phyloP scores from a whole-genome alignment of 1,140 invertebrate genomes.

The Procambarus clarkii region DNA sequence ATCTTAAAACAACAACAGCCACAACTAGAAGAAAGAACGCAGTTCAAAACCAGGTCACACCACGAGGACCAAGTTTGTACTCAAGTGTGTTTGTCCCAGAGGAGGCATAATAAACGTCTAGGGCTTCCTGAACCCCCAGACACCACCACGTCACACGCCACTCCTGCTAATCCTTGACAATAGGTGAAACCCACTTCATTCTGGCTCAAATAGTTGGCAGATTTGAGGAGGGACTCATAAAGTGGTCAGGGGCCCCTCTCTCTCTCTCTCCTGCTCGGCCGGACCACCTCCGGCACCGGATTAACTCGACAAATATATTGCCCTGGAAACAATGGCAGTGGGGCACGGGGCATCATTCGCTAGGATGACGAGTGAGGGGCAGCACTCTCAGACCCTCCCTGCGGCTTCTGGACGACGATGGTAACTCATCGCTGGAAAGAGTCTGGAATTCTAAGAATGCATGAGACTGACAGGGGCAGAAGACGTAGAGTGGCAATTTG shows the following conservation, averaged over 20 bases:
- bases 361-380: too few relatives aligned
- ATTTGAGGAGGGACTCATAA: constrained; percentile 49
- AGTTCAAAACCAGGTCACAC: too few relatives aligned
- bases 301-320: constrained; percentile 62
- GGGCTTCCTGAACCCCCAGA: constrained; percentile 1
- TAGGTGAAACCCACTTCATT: constrained; percentile 37
- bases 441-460: too few relatives aligned
- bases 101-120: background rate
- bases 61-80: constrained; percentile 27
- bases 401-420: too few relatives aligned
- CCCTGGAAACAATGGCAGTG: background rate
- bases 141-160: background rate
- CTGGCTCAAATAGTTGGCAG: constrained; percentile 29
- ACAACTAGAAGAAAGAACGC: too few relatives aligned
- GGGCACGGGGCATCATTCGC: constrained; percentile 31
- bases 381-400: too few relatives aligned
- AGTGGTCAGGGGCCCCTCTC: constrained; percentile 41
- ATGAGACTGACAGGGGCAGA: too few relatives aligned
- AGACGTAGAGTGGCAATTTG: too few relatives aligned
- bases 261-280: background rate
- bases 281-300: constrained; percentile 38
- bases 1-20: too few relatives aligned
- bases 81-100: constrained; percentile 35
- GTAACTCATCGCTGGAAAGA: too few relatives aligned
- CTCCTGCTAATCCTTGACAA: constrained; percentile 33